Conservation (phyloP, 2,113 vertebrate genomes). For the Rhineura floridana region DNA sequence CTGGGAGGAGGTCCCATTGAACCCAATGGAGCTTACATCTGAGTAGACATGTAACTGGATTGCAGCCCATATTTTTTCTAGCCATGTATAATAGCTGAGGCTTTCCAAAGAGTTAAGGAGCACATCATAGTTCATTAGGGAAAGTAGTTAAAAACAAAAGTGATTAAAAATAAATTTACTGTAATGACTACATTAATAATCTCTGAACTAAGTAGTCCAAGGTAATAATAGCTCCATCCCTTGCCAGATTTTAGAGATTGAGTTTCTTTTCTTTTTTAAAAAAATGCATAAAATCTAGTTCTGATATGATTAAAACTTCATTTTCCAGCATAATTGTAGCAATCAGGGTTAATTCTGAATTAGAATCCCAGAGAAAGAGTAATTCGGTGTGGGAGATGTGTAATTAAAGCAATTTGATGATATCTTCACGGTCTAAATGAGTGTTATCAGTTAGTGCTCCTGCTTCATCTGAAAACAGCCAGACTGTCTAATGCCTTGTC, state of each 20-base stretch:
- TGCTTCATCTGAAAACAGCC: slow-evolving; percentile 16
- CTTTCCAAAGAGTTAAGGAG: slow-evolving; percentile 48
- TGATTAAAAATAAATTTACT: neutral
- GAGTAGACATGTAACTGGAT: too few species aligned
- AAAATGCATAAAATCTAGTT: slow-evolving; percentile 35
- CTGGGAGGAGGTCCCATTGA: too few species aligned
- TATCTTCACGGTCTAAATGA: slow-evolving; percentile 33
- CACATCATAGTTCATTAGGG: slow-evolving; percentile 33
- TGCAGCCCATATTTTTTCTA: too few species aligned
- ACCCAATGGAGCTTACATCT: too few species aligned
- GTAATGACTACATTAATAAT: slow-evolving; percentile 22
- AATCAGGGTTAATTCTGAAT: slow-evolving; percentile 48
- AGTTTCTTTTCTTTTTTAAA: neutral
- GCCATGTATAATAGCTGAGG: slow-evolving; percentile 29
- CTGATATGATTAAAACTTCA: slow-evolving; percentile 46
- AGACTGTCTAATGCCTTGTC: neutral
- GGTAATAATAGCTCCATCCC: slow-evolving; percentile 30
- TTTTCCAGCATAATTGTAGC: slow-evolving; percentile 52
- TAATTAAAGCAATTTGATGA: slow-evolving; percentile 40
- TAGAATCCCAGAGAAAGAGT: slow-evolving; percentile 16
- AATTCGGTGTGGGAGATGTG: slow-evolving; percentile 48
- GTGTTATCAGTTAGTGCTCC: neutral
- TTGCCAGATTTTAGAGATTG: slow-evolving; percentile 12
- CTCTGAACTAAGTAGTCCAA: neutral
- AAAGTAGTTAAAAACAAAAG: slow-evolving; percentile 14